These are phyloP conservation scores for Esox lucius DNA, from an alignment of 2,797 vertebrate species.

Conservation along the genomic window DNA sequence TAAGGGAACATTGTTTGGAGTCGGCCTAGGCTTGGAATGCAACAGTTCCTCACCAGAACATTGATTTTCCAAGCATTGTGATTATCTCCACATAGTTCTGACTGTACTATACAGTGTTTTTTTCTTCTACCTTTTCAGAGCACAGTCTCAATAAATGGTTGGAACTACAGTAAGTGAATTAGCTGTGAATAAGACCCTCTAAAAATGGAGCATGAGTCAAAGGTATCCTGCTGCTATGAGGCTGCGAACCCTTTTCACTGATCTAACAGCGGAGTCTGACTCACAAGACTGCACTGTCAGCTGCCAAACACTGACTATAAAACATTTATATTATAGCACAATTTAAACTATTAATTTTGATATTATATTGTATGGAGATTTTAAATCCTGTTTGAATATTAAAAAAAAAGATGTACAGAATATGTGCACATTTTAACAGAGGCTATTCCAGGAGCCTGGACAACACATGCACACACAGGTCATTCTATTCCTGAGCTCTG, in stretches of 20 bases:
- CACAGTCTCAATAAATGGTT: conserved; percentile 53
- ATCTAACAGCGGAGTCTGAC: not conserved
- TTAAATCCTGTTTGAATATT: not conserved
- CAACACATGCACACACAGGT: not conserved
- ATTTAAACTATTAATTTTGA: not conserved
- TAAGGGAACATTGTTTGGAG: conserved; percentile 56
- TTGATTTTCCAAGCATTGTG: conserved; percentile 68
- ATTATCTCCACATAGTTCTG: conserved; percentile 72
- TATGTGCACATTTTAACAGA: not conserved
- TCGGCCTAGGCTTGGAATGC: conserved; percentile 59
- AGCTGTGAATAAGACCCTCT: conserved; percentile 67
- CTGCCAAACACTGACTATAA: not conserved
- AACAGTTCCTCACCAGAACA: conserved; percentile 56
- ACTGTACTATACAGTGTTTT: conserved; percentile 52
- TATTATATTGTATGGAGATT: not conserved
- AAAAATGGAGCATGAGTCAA: conserved; percentile 57
- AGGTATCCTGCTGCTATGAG: conserved; percentile 61
- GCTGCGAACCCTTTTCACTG: conserved; percentile 38
- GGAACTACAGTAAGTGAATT: conserved; percentile 69
- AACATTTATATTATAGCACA: not conserved
- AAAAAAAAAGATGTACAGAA: not conserved
- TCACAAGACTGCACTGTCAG: not conserved
- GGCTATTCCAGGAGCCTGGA: not conserved
- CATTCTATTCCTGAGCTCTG: not conserved
- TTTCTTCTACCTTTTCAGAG: conserved; percentile 10